These are phyloP conservation scores for Bambusicola thoracicus DNA, from an alignment of 2,113 vertebrate species.

Conservation along the genomic window DNA sequence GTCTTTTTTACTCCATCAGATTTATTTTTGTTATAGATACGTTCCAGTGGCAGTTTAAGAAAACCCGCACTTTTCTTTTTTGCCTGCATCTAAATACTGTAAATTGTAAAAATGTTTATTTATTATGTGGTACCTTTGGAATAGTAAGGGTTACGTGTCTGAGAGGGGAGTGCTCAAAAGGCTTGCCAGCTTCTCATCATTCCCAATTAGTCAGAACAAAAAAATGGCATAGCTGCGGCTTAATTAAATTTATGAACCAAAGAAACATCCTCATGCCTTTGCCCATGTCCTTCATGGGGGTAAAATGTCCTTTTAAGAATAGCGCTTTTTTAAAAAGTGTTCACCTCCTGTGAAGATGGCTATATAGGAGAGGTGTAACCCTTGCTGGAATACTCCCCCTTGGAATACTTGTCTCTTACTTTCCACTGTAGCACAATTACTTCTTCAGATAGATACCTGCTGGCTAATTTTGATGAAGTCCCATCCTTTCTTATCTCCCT, in stretches of 20 bases:
- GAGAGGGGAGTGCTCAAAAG: neutral
- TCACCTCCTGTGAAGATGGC: neutral
- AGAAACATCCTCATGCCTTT: constrained; percentile 44
- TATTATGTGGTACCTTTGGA: neutral
- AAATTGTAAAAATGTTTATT: neutral
- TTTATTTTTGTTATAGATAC: neutral
- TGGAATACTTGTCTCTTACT: neutral
- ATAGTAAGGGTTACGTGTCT: constrained; percentile 18
- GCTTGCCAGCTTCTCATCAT: constrained; percentile 41
- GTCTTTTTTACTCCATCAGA: neutral
- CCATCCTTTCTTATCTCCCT: neutral
- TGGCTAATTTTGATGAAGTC: neutral
- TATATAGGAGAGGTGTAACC: neutral
- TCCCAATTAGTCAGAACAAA: constrained; percentile 48
- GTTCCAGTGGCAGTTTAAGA: neutral
- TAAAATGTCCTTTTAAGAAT: neutral
- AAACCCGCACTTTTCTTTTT: neutral
- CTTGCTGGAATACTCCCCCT: neutral
- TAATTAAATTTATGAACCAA: constrained; percentile 62
- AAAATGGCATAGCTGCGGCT: constrained; percentile 25
- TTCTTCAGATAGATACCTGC: neutral
- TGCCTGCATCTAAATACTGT: neutral
- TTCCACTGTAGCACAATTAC: neutral
- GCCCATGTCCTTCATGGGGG: neutral
- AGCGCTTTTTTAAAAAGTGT: neutral